A percentile compares a stretch with the other conserved stretches of the same genome.
Conservation (phyloP, 1,140 invertebrate genomes). For the Scaptomyza montana region DNA sequence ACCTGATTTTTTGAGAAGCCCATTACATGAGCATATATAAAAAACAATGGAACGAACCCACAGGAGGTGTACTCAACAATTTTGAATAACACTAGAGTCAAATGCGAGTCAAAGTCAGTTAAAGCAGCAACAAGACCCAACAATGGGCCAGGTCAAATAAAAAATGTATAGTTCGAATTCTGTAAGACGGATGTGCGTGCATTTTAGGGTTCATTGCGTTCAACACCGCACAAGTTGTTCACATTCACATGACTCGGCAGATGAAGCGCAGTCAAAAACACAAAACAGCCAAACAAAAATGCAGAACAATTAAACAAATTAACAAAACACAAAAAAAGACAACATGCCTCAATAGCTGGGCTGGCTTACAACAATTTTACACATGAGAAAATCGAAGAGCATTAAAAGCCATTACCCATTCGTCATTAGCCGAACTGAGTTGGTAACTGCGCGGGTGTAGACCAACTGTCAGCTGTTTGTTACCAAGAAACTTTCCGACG, state of each 20-base stretch:
- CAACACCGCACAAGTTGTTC: constrained; percentile 73
- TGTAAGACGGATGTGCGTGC: constrained; percentile 64
- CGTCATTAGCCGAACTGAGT: constrained; percentile 23
- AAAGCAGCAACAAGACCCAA: constrained; percentile 22
- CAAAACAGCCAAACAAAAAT: constrained; percentile 40
- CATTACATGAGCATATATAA: constrained; percentile 7
- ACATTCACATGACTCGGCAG: constrained; percentile 73
- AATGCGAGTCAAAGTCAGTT: constrained; percentile 9
- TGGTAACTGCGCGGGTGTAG: constrained; percentile 73
- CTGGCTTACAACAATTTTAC: constrained; percentile 66
- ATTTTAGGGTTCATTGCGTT: constrained; percentile 77
- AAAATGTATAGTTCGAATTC: constrained; percentile 32
- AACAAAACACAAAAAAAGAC: constrained; percentile 55
- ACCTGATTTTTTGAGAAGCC: constrained; percentile 57
- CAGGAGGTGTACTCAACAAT: constrained; percentile 59
- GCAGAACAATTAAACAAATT: constrained; percentile 81
- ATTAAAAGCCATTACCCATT: constrained; percentile 70
- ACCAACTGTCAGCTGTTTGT: constrained; percentile 77
- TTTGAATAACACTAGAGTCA: constrained; percentile 61
- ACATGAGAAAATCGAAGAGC: constrained; percentile 79
- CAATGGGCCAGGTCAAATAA: constrained; percentile 52
- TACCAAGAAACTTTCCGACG: constrained; percentile 62
- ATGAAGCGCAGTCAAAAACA: constrained; percentile 43
- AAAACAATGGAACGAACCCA: constrained; percentile 53
- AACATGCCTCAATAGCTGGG: constrained; percentile 14